phyloP scores from a whole-genome alignment of 2,797 vertebrate species.

The Oceanodroma leucorhoa region DNA sequence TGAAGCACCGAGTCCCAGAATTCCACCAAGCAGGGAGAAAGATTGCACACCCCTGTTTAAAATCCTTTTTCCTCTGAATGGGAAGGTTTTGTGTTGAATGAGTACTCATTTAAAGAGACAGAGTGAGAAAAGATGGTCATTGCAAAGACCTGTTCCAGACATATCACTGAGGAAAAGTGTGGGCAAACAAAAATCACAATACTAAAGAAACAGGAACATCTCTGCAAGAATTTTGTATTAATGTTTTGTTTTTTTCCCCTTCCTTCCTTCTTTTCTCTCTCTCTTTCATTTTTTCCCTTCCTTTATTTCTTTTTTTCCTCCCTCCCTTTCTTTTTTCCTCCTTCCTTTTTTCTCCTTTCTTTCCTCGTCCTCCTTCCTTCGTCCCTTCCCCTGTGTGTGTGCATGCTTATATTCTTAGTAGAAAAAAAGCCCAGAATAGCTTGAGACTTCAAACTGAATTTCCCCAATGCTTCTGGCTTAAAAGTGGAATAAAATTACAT shows the following conservation, averaged over 20 bases:
- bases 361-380: background rate
- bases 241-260: fast-evolving
- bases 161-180: background rate
- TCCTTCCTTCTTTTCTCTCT: background rate
- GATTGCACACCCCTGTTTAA: background rate
- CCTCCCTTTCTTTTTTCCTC: fast-evolving
- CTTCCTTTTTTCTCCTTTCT: too few species aligned
- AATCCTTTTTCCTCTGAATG: background rate
- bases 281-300: fast-evolving
- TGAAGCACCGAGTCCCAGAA: background rate
- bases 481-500: background rate
- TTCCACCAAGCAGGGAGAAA: background rate
- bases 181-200: background rate
- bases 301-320: fast-evolving
- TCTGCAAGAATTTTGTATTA: background rate
- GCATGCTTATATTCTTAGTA: background rate
- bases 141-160: background rate
- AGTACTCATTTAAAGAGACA: background rate
- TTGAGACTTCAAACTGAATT: background rate
- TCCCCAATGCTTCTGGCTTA: background rate
- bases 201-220: background rate
- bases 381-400: fast-evolving
- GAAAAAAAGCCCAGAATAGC: background rate
- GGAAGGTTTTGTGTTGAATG: background rate
- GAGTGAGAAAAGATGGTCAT: background rate